Percentiles rank a stretch among this genome's conserved stretches.
Evolutionary conservation across 2,113 vertebrate genomes (phyloP).

Genomic region (Galbula dea): DNA sequence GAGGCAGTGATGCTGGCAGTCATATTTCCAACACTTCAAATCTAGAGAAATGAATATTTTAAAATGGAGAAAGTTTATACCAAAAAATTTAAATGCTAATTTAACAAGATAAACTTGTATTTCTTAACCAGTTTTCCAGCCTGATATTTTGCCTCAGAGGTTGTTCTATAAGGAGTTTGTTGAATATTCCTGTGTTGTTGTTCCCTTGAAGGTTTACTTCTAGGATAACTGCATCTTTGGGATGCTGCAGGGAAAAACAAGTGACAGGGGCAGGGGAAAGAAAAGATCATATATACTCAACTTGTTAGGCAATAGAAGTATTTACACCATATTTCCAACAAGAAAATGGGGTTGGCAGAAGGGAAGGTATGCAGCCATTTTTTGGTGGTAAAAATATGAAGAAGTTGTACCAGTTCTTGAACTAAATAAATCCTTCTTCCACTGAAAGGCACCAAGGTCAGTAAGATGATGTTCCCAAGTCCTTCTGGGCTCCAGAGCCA

Average conservation of each 20-base stretch:
- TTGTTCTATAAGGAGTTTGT: neutral
- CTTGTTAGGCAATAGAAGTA: neutral
- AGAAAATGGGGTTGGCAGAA: neutral
- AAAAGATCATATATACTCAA: neutral
- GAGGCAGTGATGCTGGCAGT: neutral
- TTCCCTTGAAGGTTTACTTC: neutral
- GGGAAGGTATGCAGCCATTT: neutral
- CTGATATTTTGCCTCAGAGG: neutral
- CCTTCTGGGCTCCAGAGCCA: neutral
- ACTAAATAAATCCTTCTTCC: neutral
- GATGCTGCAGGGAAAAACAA: neutral
- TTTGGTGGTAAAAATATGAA: neutral
- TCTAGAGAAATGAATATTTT: neutral
- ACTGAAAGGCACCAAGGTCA: neutral
- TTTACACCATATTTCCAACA: neutral
- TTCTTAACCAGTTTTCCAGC: neutral
- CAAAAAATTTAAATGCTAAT: neutral
- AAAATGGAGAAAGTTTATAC: neutral
- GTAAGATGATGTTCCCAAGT: neutral
- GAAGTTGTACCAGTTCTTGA: neutral
- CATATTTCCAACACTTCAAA: neutral
- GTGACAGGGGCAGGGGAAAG: neutral
- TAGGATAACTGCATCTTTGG: neutral
- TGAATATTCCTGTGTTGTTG: neutral
- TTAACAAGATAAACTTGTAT: neutral